Percentiles rank a stretch among this genome's conserved stretches.
Conservation (phyloP, 2,113 vertebrate species). For the Puffinus mauretanicus region DNA sequence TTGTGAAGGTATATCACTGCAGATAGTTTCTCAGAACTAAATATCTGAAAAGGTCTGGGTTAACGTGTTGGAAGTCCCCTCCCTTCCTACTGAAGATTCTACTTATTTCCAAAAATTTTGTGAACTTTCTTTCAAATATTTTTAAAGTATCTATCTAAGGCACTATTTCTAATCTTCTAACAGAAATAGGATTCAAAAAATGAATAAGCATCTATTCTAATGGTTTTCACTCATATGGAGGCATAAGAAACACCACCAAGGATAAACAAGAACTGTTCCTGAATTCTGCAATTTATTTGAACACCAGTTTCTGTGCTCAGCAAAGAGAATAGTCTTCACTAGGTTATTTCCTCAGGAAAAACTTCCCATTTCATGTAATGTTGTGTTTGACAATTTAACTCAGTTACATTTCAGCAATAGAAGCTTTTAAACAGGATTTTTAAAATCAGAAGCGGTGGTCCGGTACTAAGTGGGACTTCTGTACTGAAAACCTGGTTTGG, state of each 20-base stretch:
- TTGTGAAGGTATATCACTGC: not conserved
- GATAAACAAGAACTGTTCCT: not conserved
- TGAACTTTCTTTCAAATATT: not conserved
- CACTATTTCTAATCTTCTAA: not conserved
- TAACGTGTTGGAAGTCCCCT: not conserved
- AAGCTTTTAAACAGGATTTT: not conserved
- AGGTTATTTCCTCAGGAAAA: not conserved
- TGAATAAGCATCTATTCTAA: not conserved
- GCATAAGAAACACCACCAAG: not conserved
- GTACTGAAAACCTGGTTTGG: not conserved
- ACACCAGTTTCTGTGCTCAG: not conserved
- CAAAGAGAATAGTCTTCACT: not conserved
- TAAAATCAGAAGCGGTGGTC: not conserved
- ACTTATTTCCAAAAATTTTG: not conserved
- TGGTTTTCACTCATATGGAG: not conserved
- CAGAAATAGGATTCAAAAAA: not conserved
- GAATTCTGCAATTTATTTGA: not conserved
- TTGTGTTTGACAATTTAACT: not conserved
- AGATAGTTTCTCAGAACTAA: not conserved
- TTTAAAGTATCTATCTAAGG: not conserved
- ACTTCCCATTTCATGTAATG: not conserved
- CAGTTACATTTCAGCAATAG: not conserved
- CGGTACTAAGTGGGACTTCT: not conserved
- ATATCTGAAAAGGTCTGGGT: not conserved
- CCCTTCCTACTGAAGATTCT: not conserved